Base-by-base conservation (phyloP, 2,113 vertebrate species). In the Blennius ocellaris region DNA sequence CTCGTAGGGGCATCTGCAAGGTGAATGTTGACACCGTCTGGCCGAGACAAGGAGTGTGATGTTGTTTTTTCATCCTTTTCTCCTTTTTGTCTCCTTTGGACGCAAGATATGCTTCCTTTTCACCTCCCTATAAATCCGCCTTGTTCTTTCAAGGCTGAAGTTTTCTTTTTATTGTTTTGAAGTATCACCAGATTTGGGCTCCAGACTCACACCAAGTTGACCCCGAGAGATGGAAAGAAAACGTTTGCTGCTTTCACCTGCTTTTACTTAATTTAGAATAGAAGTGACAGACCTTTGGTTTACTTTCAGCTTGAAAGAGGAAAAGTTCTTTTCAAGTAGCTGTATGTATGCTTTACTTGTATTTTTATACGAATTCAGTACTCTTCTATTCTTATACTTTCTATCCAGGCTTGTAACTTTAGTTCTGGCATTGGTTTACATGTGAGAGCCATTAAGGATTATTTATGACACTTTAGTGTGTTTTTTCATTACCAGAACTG, bases 51-150 rank as follows among this genome's bases (percentile, higher is more conserved):
- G 36, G 12, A 41, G 44, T 47, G 37, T 5, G 16, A 73, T 47
- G 56, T 52, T 71, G 44, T 71, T 72, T 71, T 37, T 63, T 37
- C 43, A 11, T 30, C 17, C 38, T 10, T 61, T 30, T 59, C 45
- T 60, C 45, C 11, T 30, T 45, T 77, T 4, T 74, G 38, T 45
- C 45, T 39, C 9, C 54, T 55, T 57, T 61, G 53, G 30, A 44
- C 54, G 41, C 45, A 56, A 40, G 21, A n/a, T 48, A 37, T 14
- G 38, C 40, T 48, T 81, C 38, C 57, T 71, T 53, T 50, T 63
- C 54, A 75, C 76, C 68, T 55, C 66, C 76, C 7, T 40, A 17
- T 39, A 57, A 72, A 76, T 85, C 76, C 65, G 59, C 47, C 50
- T 54, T 17, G 58, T 69, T 53, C 45, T 74, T 69, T 77, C 56